A percentile compares a stretch with the other conserved stretches of the same genome.
These are phyloP conservation scores for Bovichtus diacanthus DNA, from an alignment of 2,797 vertebrate genomes.

Conservation along the genomic window DNA sequence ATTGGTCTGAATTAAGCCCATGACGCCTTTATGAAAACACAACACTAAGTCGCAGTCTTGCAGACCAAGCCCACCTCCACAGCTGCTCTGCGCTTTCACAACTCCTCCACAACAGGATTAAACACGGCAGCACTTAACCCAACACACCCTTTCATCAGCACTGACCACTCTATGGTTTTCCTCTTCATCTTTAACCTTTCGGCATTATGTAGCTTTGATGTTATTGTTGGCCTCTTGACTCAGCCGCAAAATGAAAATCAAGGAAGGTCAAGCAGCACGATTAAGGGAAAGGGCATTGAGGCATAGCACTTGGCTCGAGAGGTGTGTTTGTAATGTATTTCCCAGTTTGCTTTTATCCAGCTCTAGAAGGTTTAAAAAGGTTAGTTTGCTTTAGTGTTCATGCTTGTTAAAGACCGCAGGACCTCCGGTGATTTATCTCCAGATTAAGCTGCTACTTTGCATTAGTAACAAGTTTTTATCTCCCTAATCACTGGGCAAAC, in stretches of 20 bases:
- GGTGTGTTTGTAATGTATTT: constrained; percentile 13
- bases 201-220: constrained; percentile 27
- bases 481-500: constrained; percentile 42
- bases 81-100: constrained; percentile 49
- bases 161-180: constrained; percentile 14
- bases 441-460: constrained; percentile 15
- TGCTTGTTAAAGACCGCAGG: constrained; percentile 28
- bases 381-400: constrained; percentile 25
- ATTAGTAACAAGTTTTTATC: constrained; percentile 26
- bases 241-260: constrained; percentile 28
- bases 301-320: constrained; percentile 19
- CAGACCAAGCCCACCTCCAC: constrained; percentile 51
- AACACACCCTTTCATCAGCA: constrained; percentile 15
- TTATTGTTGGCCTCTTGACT: constrained; percentile 33
- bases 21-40: constrained; percentile 32
- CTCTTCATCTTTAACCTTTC: constrained; percentile 31
- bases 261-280: constrained; percentile 19
- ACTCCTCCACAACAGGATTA: constrained; percentile 14
- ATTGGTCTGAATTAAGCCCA: constrained; percentile 49
- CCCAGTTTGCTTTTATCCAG: constrained; percentile 14
- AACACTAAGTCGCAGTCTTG: constrained; percentile 22
- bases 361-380: constrained; percentile 36
- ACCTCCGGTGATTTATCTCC: constrained; percentile 30
- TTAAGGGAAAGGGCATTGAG: constrained; percentile 24
- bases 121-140: constrained; percentile 18